These are phyloP conservation scores for Drosophila anomalata DNA, from an alignment of 2,888 invertebrate genomes.

Conservation along the genomic window DNA sequence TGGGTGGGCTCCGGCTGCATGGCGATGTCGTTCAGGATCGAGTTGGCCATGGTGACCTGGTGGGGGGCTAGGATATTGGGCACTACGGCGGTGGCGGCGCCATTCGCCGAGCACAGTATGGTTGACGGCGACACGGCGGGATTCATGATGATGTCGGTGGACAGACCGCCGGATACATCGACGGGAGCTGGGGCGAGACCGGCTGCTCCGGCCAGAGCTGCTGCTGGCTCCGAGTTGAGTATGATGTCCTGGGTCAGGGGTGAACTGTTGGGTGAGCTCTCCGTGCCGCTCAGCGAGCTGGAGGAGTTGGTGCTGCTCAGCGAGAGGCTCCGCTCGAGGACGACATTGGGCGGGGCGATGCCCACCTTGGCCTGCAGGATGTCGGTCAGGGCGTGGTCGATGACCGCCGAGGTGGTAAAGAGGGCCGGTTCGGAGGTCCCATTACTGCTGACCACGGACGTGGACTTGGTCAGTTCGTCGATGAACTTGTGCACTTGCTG, in stretches of 20 bases:
- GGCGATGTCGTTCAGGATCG: conserved; percentile 82
- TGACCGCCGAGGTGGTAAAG: conserved; percentile 66
- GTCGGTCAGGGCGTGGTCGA: conserved; percentile 81
- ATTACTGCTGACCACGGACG: conserved; percentile 66
- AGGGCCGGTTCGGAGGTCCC: conserved; percentile 65
- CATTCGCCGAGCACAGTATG: conserved; percentile 85
- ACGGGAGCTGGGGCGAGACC: conserved; percentile 60
- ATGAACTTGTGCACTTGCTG: conserved; percentile 84
- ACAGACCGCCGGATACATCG: conserved; percentile 59
- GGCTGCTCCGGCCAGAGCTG: conserved; percentile 68
- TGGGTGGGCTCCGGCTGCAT: conserved; percentile 81
- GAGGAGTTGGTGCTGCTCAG: conserved; percentile 80
- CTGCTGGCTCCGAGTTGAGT: conserved; percentile 82
- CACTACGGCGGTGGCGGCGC: conserved; percentile 79
- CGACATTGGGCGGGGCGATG: conserved; percentile 53
- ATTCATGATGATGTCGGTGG: conserved; percentile 86
- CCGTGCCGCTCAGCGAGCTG: conserved; percentile 56
- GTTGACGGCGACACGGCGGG: conserved; percentile 86
- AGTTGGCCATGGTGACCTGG: conserved; percentile 82
- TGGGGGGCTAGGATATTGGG: conserved; percentile 82
- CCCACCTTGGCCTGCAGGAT: conserved; percentile 74
- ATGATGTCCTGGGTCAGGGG: conserved; percentile 84
- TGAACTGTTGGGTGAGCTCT: conserved; percentile 77
- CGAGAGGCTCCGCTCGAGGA: conserved; percentile 83
- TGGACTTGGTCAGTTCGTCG: conserved; percentile 76